These are phyloP conservation scores for Heliconius charithonia DNA, from an alignment of 2,888 invertebrate species.

Conservation along the genomic window DNA sequence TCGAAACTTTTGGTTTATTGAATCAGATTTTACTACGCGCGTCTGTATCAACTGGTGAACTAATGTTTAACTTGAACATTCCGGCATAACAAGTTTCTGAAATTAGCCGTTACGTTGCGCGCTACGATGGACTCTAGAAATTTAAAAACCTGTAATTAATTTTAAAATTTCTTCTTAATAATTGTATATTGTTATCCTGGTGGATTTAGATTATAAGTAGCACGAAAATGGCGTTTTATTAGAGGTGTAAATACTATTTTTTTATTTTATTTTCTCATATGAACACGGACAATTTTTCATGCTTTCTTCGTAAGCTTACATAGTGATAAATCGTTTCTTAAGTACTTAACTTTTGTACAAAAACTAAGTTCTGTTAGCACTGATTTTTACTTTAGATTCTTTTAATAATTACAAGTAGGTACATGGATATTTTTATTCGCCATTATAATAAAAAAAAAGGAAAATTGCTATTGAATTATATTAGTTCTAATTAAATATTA, in stretches of 20 bases:
- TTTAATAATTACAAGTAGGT: neutral
- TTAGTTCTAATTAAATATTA: neutral
- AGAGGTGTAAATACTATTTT: slow-evolving; percentile 32
- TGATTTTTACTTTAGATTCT: slow-evolving; percentile 34
- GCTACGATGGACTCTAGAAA: neutral
- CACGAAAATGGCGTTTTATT: slow-evolving; percentile 1
- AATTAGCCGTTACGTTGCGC: neutral
- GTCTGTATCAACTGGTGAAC: slow-evolving; percentile 36
- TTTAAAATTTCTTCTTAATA: neutral
- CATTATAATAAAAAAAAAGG: too few relatives aligned
- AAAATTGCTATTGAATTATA: neutral
- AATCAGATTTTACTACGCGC: slow-evolving; percentile 45
- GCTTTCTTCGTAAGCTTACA: slow-evolving; percentile 31
- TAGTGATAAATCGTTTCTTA: slow-evolving; percentile 44
- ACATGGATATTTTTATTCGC: too few relatives aligned
- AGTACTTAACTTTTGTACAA: slow-evolving; percentile 42
- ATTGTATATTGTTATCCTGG: neutral
- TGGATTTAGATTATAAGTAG: too few relatives aligned
- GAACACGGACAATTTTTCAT: slow-evolving; percentile 33
- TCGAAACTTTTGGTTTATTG: slow-evolving; percentile 62
- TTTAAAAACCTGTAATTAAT: neutral
- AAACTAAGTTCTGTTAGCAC: slow-evolving; percentile 40
- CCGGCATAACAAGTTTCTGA: slow-evolving; percentile 9
- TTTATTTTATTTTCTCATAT: slow-evolving; percentile 23
- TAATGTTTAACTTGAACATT: slow-evolving; percentile 36